phyloP scores from a whole-genome alignment of 2,888 invertebrate species.

The Tiliacea aurago region DNA sequence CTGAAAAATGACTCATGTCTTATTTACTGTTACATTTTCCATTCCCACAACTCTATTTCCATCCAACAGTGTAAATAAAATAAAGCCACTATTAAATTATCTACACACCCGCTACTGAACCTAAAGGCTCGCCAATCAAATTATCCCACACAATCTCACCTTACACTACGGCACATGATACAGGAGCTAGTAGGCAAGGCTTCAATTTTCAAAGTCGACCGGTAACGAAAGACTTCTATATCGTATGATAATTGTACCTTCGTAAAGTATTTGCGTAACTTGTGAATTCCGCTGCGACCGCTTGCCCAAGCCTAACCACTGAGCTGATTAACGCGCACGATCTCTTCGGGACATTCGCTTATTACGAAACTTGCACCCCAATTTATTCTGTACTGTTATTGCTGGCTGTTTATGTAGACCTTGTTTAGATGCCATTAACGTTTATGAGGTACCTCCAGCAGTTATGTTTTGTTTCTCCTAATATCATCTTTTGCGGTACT shows the following conservation, averaged over 20 bases:
- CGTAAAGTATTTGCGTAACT: slow-evolving; percentile 57
- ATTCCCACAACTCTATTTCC: not conserved
- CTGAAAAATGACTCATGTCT: not conserved
- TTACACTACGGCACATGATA: slow-evolving; percentile 54
- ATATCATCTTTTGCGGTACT: not conserved
- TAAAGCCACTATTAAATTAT: slow-evolving; percentile 37
- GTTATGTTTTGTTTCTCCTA: not conserved
- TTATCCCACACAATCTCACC: slow-evolving; percentile 62
- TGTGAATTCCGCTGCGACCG: slow-evolving; percentile 53
- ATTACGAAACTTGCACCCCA: slow-evolving; percentile 52
- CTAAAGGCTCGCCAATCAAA: slow-evolving; percentile 38
- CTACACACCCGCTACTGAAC: slow-evolving; percentile 6
- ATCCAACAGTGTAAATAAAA: slow-evolving; percentile 11
- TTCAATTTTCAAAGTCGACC: slow-evolving; percentile 48
- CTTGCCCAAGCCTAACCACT: slow-evolving; percentile 58
- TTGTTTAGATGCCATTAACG: slow-evolving; percentile 8
- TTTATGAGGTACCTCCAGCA: slow-evolving; percentile 8
- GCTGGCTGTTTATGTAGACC: slow-evolving; percentile 41
- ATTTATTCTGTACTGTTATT: slow-evolving; percentile 49
- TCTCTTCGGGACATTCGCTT: slow-evolving; percentile 48
- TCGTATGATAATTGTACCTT: slow-evolving; percentile 28
- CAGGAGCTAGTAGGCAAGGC: slow-evolving; percentile 30
- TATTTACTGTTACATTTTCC: not conserved
- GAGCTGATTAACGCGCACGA: slow-evolving; percentile 54
- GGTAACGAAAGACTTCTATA: slow-evolving; percentile 39